Base-by-base conservation (phyloP, 2,797 vertebrate genomes). In the Enteromius treurensis region DNA sequence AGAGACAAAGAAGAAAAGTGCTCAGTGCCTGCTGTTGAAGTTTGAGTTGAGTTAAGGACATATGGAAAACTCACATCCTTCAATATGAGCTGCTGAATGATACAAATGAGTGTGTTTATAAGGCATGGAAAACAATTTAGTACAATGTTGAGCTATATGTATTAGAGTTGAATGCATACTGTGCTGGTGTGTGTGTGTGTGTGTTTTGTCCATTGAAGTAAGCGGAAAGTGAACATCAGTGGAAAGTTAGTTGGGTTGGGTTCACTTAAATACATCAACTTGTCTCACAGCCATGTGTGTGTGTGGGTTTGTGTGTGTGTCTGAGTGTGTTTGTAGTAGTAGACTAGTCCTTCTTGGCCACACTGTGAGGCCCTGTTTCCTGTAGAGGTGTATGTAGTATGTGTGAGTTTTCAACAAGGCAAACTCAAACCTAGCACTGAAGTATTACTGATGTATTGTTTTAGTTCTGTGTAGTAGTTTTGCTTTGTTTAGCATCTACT, bases 41-140 rank as follows among this genome's bases (percentile, higher is more conserved):
- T 11, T 34, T n/a, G 73, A 55, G 32, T 37, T 55, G 73, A 75
- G 51, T 37, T 79, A 82, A 32, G 7, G 42, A 58, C 49, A 29
- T 90, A 88, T 92, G 91, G 87, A 89, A 88, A 91, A 87, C 55
- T 13, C 47, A 32, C 47, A 29, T 51, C 9, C 10, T 32, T 37
- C 49, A 8, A 11, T 3, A 13, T 14, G 21, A 34, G 17, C 5
- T 74, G 29, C 10, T 32, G 19, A 74, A 34, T 17, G 80, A 42
- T 47, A 34, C 65, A 51, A 74, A 74, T 82, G 55, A 4, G 23
- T 47, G 51, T 32, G 65, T 70, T 29, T 58, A 40, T 70, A 42
- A 26, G 65, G 32, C 87, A 79, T 87, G 87, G 86, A 90, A 76
- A 84, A 32, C 79, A 70, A 68, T 82, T 86, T 29, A 21, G 88